Evolutionary conservation across 2,113 vertebrate genomes (phyloP).

Genomic region (Vidua macroura): DNA sequence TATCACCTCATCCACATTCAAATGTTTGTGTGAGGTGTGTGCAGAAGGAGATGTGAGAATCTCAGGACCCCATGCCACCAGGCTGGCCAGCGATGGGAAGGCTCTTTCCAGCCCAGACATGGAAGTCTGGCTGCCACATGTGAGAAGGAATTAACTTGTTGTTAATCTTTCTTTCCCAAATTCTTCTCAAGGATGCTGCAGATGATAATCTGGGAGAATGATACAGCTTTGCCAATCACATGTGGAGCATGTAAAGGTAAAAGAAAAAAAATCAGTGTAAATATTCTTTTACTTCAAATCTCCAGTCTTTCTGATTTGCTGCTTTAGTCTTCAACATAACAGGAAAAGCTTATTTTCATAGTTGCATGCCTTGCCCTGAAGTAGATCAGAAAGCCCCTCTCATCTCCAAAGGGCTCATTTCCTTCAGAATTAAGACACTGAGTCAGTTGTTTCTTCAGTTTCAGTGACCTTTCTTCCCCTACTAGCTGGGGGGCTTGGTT

Average conservation of each 20-base stretch:
- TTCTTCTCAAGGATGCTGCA: background rate
- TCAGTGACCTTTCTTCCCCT: conserved; percentile 31
- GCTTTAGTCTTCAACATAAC: background rate
- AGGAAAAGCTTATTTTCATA: conserved; percentile 37
- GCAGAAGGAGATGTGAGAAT: background rate
- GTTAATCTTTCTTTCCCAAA: background rate
- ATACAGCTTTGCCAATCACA: background rate
- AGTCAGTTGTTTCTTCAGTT: conserved; percentile 49
- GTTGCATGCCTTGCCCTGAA: conserved; percentile 29
- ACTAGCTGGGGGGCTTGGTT: conserved; percentile 12
- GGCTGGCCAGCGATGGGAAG: background rate
- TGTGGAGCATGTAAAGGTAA: background rate
- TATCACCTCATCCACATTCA: background rate
- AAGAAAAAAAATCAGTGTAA: background rate
- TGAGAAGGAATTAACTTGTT: background rate
- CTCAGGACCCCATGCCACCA: background rate
- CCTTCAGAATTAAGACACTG: conserved; percentile 46
- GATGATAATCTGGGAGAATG: background rate
- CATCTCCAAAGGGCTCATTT: conserved; percentile 51
- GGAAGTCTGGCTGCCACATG: background rate
- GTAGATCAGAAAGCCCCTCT: conserved; percentile 37
- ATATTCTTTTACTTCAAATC: background rate
- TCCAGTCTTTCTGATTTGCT: background rate
- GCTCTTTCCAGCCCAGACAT: background rate
- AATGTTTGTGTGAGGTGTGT: rapidly evolving